Evolutionary conservation across 2,797 vertebrate species (phyloP), one percentile per base, ranked within the genome.

Genomic region (Sebastes goodei): DNA sequence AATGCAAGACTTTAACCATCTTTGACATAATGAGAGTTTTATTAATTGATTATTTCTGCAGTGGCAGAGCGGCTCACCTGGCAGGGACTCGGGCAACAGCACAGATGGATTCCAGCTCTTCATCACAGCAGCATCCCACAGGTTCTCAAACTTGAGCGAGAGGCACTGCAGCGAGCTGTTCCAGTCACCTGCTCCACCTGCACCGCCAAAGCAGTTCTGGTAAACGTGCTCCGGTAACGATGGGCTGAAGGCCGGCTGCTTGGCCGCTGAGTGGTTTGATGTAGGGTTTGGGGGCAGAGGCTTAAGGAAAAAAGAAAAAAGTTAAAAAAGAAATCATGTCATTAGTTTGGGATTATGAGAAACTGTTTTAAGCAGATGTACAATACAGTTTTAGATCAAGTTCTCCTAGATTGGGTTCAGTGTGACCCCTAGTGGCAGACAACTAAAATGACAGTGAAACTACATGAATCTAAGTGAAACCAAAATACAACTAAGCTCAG

Each of bases 81-180:
- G 96, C 89, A 99, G 93, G 33, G 97, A 96, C 83, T 99, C 98
- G 35, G 97, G 98, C 88, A 99, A 92, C 95, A 98, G 97, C 46
- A 98, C 94, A 86, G 97, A 97, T 46, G 97, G 96, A 94, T 97
- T 99, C 97, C 97, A 99, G 96, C 97, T 97, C 93, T 99, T 99
- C 97, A 99, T 99, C 95, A 99, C 95, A 86, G 98, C 97, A 74
- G 98, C 97, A 78, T 97, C 98, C 97, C 98, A 99, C 80, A 99
- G 96, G 94, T 98, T 99, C 94, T 99, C 97, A 86, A 99, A 97
- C 93, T 99, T 99, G 29, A 96, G 96, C 0, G 96, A 96, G 79
- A 96, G 95, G 88, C 96, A 96, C 83, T 95, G 95, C 71, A 96
- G 92, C 52, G 98, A 98, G 90, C 96, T 97, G 94, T 96, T 98